Conservation (phyloP, 2,888 invertebrate species). For the Hydropsyche betteni region DNA sequence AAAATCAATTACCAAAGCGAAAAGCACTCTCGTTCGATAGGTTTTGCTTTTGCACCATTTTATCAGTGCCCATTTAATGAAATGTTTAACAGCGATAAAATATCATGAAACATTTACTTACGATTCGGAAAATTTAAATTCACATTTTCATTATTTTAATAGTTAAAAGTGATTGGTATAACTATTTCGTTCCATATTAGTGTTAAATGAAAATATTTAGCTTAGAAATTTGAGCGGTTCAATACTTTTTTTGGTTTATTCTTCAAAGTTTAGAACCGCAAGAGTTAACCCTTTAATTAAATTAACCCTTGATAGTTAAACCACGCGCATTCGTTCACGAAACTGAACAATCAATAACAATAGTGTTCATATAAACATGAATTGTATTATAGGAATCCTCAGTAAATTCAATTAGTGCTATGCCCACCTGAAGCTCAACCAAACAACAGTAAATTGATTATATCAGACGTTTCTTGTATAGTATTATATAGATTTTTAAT, state of each 20-base stretch:
- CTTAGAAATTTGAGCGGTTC: not conserved
- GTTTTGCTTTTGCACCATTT: too few species aligned
- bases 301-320: constrained; percentile 13
- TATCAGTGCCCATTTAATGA: too few species aligned
- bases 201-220: too few species aligned
- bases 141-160: not conserved
- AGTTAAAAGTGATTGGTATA: not conserved
- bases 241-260: not conserved
- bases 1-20: constrained; percentile 10
- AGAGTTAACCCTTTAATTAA: constrained; percentile 4
- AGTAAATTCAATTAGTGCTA: constrained; percentile 16
- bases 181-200: too few species aligned
- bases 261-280: not conserved
- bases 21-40: not conserved
- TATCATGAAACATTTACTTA: not conserved
- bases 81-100: not conserved
- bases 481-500: too few species aligned
- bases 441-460: constrained; percentile 17
- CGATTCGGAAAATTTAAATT: not conserved
- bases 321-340: not conserved
- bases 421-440: constrained; percentile 15
- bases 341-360: not conserved
- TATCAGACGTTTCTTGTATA: not conserved
- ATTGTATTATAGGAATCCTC: not conserved
- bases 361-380: not conserved